Evolutionary conservation across 1,140 invertebrate species (phyloP).

Genomic region (Eumaeus atala): DNA sequence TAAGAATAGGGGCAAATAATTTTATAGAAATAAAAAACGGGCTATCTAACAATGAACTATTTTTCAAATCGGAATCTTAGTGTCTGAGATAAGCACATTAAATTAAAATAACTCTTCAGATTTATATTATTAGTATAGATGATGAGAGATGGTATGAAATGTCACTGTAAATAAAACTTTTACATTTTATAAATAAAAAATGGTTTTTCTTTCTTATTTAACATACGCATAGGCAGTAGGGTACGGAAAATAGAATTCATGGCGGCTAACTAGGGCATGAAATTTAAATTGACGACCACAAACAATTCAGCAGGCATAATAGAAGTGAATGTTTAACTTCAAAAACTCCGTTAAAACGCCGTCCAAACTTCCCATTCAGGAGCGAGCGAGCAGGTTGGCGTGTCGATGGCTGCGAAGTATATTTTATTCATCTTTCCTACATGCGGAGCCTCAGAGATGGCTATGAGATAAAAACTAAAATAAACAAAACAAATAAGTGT

Average conservation of each 20-base stretch:
- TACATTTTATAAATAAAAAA: too few species aligned
- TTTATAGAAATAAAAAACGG: too few species aligned
- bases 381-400: constrained; percentile 37
- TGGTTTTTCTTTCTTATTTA: too few species aligned
- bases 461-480: constrained; percentile 64
- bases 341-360: constrained; percentile 59
- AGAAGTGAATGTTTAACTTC: constrained; percentile 60
- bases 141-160: too few species aligned
- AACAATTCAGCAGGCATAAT: constrained; percentile 53
- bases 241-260: constrained; percentile 42
- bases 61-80: too few species aligned
- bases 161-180: too few species aligned
- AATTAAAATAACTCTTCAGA: too few species aligned
- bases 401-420: constrained; percentile 49
- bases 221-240: too few species aligned
- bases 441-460: constrained; percentile 48
- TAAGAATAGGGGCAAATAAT: too few species aligned
- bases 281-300: constrained; percentile 63
- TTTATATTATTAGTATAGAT: too few species aligned
- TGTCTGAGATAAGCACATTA: too few species aligned
- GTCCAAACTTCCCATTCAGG: constrained; percentile 52
- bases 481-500: constrained; percentile 64
- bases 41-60: too few species aligned
- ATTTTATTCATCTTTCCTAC: constrained; percentile 64
- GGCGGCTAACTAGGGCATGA: constrained; percentile 45